Evolutionary conservation across 2,113 vertebrate species (phyloP), one percentile per base, ranked within the genome.

Genomic region (Misgurnus mizolepis): DNA sequence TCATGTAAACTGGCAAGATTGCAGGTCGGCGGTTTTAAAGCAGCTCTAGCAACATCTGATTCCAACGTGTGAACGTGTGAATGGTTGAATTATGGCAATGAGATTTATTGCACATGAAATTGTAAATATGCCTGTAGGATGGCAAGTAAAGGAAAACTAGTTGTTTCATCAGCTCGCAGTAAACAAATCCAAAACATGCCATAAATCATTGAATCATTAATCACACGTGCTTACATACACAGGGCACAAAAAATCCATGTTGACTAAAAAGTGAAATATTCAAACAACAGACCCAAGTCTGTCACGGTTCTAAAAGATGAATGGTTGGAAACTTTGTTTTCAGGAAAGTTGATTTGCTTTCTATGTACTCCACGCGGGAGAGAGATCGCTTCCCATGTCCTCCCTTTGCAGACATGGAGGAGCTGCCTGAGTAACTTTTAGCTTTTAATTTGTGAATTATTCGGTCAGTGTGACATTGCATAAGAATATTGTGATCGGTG

Each of bases 211-310:
- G 7, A 69, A 49, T 34, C 18, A 49, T 49, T 47, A 34, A 39
- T 56, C 34, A 55, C 34, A 72, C 69, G 53, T 6, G 14, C 47
- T 40, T 7, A 17, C 47, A 67, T 15, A 55, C 58, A 61, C 58
- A 27, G 50, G 14, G 50, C 50, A 53, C 50, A 14, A 53, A 11
- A 53, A 53, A 53, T 53, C 12, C 50, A 53, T 53, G 50, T 80
- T 80, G 78, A 83, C 50, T 67, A 71, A 76, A 76, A 41, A 76
- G 8, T 5, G 72, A 50, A 80, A 82, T 62, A 66, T 82, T 76
- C 50, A 71, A 75, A 17, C 18, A 47, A 58, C 39, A 55, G 69
- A 75, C 41, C 45, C 50, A 65, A 80, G 50, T 76, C 43, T 65
- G 62, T 61, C 61, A 55, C 4, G n/a, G 41, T 39, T 41, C n/a